Evolutionary conservation across 1,140 invertebrate species (phyloP).

Genomic region (Trachelipus rathkii): DNA sequence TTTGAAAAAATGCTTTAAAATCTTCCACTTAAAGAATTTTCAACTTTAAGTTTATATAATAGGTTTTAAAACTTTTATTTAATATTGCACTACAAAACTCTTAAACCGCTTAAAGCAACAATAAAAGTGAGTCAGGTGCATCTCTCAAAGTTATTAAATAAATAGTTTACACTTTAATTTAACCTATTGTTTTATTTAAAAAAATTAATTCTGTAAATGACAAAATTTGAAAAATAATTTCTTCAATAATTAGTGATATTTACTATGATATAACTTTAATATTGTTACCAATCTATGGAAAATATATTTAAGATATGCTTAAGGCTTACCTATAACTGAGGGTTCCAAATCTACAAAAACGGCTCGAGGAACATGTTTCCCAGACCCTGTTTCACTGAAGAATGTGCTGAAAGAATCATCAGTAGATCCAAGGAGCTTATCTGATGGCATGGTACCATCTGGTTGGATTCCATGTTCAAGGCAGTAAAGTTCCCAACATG

Average conservation of each 20-base stretch:
- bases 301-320: neutral
- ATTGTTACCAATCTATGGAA: too few relatives aligned
- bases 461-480: slow-evolving; percentile 55
- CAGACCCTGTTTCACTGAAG: slow-evolving; percentile 49
- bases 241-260: neutral
- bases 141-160: too few relatives aligned
- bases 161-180: too few relatives aligned
- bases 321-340: slow-evolving; percentile 48
- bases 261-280: too few relatives aligned
- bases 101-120: too few relatives aligned
- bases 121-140: too few relatives aligned
- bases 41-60: too few relatives aligned
- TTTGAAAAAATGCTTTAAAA: too few relatives aligned
- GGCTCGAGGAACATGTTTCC: slow-evolving; percentile 55
- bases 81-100: too few relatives aligned
- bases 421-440: slow-evolving; percentile 45
- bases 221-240: neutral
- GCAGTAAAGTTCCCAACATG: slow-evolving; percentile 61
- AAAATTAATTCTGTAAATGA: neutral
- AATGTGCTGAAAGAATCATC: slow-evolving; percentile 52
- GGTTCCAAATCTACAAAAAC: slow-evolving; percentile 58
- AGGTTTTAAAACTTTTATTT: too few relatives aligned
- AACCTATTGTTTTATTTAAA: too few relatives aligned
- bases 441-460: slow-evolving; percentile 51
- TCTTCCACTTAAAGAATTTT: too few relatives aligned